phyloP scores from a whole-genome alignment of 2,797 vertebrate species.

The Pseudotriccus pelzelni region DNA sequence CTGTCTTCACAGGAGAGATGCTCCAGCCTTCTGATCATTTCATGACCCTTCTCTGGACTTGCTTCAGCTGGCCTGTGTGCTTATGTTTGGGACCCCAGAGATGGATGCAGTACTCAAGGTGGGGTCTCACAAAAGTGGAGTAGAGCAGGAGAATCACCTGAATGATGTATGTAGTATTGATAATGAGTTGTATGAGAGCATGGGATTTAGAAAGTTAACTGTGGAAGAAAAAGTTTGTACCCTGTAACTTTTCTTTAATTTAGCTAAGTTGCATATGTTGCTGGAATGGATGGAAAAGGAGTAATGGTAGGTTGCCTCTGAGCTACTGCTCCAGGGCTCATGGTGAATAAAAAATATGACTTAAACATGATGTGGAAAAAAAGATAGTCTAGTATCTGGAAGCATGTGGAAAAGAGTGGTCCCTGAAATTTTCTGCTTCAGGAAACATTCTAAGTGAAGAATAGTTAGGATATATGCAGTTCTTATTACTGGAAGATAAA shows the following conservation, averaged over 20 bases:
- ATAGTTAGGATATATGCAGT: not conserved
- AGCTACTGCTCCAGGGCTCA: not conserved
- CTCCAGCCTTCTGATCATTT: not conserved
- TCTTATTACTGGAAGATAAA: not conserved
- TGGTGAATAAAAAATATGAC: not conserved
- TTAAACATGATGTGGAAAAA: not conserved
- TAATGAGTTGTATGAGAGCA: not conserved
- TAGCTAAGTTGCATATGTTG: not conserved
- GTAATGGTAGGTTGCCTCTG: not conserved
- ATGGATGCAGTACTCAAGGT: not conserved
- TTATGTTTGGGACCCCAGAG: too few species aligned
- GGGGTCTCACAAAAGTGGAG: not conserved
- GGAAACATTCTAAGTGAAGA: not conserved
- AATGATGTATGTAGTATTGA: not conserved
- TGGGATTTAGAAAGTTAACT: not conserved
- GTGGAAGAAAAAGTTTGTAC: not conserved
- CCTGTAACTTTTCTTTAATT: not conserved
- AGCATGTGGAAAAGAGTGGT: not conserved
- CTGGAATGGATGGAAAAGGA: not conserved
- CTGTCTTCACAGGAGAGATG: not conserved
- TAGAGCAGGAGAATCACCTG: not conserved
- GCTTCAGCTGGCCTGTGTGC: not conserved
- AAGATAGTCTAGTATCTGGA: not conserved
- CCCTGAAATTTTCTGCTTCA: not conserved
- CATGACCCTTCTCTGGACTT: not conserved